Percentiles rank a stretch among this genome's conserved stretches.
Conservation (phyloP, 2,797 vertebrate species). For the Huso huso region DNA sequence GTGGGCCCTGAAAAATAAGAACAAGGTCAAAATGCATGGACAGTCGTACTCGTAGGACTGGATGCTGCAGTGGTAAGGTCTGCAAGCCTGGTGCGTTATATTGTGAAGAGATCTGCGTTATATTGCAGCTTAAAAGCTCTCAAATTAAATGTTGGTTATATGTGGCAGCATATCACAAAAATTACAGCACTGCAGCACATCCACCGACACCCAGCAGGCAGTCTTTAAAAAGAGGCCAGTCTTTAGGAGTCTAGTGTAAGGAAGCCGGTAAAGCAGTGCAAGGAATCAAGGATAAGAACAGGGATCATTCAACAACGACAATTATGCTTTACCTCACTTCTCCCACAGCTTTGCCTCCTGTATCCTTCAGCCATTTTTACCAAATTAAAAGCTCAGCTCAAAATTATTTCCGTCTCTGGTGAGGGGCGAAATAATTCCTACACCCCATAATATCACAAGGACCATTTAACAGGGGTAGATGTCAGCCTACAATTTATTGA, state of each 20-base stretch:
- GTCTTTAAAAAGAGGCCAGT: slow-evolving; percentile 1
- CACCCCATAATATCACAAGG: too few species aligned
- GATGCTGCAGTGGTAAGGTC: neutral
- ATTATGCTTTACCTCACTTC: neutral
- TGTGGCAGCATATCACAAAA: neutral
- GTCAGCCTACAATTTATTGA: too few species aligned
- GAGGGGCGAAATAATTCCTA: too few species aligned
- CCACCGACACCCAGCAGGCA: neutral
- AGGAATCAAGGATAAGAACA: neutral
- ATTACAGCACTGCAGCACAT: slow-evolving; percentile 2
- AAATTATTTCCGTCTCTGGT: too few species aligned
- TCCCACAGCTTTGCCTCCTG: neutral
- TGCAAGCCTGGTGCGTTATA: neutral
- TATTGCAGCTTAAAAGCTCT: neutral
- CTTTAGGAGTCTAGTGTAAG: neutral
- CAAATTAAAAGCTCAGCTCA: neutral
- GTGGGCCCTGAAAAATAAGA: neutral
- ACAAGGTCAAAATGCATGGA: neutral
- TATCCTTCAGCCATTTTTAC: neutral
- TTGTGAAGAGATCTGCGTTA: neutral
- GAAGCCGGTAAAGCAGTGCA: neutral
- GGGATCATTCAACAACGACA: neutral
- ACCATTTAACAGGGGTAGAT: too few species aligned
- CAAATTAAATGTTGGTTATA: neutral
- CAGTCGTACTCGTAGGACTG: neutral